phyloP scores from a whole-genome alignment of 2,113 vertebrate genomes.

The Poicephalus gulielmi region DNA sequence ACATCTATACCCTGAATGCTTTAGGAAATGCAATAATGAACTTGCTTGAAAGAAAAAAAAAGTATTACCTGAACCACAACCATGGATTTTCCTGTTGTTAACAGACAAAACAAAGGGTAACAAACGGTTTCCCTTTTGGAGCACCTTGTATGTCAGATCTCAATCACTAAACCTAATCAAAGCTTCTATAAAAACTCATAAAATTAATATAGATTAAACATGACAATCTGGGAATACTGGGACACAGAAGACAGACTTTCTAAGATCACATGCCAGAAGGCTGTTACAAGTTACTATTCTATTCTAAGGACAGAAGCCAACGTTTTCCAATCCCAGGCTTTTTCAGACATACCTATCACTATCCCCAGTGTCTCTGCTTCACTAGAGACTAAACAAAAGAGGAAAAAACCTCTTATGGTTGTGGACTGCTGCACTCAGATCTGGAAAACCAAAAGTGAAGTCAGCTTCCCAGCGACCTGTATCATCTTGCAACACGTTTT shows the following conservation, averaged over 20 bases:
- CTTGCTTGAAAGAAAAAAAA: not conserved
- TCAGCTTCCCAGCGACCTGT: not conserved
- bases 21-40: not conserved
- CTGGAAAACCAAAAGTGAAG: not conserved
- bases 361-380: not conserved
- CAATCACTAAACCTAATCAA: not conserved
- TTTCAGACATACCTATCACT: not conserved
- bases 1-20: not conserved
- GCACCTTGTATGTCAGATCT: not conserved
- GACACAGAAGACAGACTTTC: not conserved
- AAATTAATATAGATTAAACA: not conserved
- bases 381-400: not conserved
- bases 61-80: not conserved
- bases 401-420: not conserved
- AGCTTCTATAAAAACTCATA: not conserved
- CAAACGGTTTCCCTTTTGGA: not conserved
- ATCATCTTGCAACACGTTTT: not conserved
- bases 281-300: not conserved
- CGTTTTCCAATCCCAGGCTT: not conserved
- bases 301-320: not conserved
- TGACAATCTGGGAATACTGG: not conserved
- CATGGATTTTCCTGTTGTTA: not conserved
- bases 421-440: not conserved
- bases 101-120: not conserved
- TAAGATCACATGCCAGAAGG: not conserved